Conservation (phyloP, 1,140 invertebrate genomes). For the Pseudomyrmex cubaensis region DNA sequence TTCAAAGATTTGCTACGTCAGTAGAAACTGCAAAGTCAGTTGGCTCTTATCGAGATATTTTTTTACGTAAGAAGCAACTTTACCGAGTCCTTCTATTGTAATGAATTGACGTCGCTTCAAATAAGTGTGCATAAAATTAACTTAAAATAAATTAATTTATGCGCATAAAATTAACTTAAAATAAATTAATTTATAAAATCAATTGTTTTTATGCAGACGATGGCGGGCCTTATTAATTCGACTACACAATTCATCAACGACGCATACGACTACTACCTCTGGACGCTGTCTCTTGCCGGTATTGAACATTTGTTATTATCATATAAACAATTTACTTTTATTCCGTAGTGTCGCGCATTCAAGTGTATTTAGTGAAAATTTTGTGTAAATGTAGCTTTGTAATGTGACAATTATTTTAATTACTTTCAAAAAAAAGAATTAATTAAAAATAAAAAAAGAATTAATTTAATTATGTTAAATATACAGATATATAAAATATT, state of each 20-base stretch:
- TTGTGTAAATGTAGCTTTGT: background rate
- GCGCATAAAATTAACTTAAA: background rate
- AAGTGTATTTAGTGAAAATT: background rate
- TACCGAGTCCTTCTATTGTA: too few species aligned
- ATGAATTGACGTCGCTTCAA: too few species aligned
- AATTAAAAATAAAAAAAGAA: slow-evolving; percentile 27
- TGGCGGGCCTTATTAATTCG: slow-evolving; percentile 87
- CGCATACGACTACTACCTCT: slow-evolving; percentile 89
- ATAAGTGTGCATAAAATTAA: background rate
- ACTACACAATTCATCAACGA: slow-evolving; percentile 87
- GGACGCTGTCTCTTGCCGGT: slow-evolving; percentile 90
- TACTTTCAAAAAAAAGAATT: slow-evolving; percentile 4
- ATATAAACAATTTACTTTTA: background rate
- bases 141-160: too few species aligned
- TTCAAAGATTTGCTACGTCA: background rate
- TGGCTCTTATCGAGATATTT: too few species aligned
- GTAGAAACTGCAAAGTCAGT: background rate
- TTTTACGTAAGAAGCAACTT: too few species aligned
- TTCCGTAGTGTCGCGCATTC: too few species aligned
- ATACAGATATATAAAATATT: background rate
- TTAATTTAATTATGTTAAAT: slow-evolving; percentile 5
- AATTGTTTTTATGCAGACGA: slow-evolving; percentile 75
- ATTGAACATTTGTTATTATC: slow-evolving; percentile 43
- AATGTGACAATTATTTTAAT: background rate
- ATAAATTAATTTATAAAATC: background rate